Percentiles rank a stretch among this genome's conserved stretches.
Evolutionary conservation across 2,888 invertebrate genomes (phyloP).

Genomic region (Ellobium chinense): DNA sequence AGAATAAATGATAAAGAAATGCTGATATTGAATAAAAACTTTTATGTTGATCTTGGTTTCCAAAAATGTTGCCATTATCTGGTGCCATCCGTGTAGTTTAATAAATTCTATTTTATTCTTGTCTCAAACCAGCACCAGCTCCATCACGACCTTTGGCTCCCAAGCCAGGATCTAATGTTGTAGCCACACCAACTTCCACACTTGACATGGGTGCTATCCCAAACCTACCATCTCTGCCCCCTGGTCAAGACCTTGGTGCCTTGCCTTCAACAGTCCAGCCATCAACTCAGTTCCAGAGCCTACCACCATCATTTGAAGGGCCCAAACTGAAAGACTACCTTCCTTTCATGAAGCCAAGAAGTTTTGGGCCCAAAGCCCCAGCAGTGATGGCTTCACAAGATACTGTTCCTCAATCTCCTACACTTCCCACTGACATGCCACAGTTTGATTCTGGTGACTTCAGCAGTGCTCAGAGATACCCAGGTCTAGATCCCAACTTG

Average conservation of each 20-base stretch:
- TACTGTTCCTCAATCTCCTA: neutral
- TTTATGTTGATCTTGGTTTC: neutral
- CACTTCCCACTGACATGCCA: conserved; percentile 3
- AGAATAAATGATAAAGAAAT: no score
- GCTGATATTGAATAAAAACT: neutral
- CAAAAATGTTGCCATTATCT: neutral
- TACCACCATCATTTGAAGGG: conserved; percentile 73
- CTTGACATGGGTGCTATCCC: neutral
- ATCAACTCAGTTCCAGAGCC: conserved; percentile 33
- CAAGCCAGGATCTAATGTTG: conserved; percentile 56
- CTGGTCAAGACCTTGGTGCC: neutral
- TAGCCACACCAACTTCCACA: conserved; percentile 2
- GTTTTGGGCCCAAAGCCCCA: conserved; percentile 72
- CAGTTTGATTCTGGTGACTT: conserved; percentile 1
- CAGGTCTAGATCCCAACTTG: conserved; percentile 40
- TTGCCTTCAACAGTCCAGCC: neutral
- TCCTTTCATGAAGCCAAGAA: conserved; percentile 85
- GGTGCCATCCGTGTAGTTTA: neutral
- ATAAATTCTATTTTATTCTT: conserved; percentile 45
- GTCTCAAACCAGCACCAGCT: conserved; percentile 54
- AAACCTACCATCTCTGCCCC: neutral
- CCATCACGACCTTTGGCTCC: conserved; percentile 69
- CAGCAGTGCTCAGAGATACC: conserved; percentile 9
- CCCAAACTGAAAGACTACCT: conserved; percentile 94
- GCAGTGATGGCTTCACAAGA: conserved; percentile 44